These are phyloP conservation scores for Thalpophila matura DNA, from an alignment of 2,888 invertebrate species.

Conservation along the genomic window DNA sequence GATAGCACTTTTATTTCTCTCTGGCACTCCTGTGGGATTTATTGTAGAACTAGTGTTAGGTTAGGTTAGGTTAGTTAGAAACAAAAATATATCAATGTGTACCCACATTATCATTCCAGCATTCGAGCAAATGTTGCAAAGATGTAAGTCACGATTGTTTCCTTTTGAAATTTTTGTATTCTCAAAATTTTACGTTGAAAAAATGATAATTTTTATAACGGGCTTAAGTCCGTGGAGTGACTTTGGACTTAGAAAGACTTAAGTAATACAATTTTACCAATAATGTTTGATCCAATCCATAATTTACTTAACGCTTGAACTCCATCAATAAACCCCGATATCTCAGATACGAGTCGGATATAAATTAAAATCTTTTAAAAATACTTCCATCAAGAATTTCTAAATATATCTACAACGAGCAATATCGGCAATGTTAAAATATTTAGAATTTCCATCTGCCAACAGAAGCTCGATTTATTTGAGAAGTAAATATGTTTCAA, in stretches of 20 bases:
- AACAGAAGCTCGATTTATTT: constrained; percentile 35
- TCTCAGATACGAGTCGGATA: constrained; percentile 16
- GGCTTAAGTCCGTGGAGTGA: not conserved
- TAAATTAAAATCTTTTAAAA: constrained; percentile 47
- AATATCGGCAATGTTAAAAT: constrained; percentile 46
- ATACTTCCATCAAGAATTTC: constrained; percentile 39
- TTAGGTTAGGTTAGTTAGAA: too few species aligned
- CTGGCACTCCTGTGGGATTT: constrained; percentile 71
- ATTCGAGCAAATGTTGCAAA: constrained; percentile 34
- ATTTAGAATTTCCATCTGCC: constrained; percentile 36
- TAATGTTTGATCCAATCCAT: too few species aligned
- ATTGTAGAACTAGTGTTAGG: constrained; percentile 66
- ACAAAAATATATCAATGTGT: constrained; percentile 65
- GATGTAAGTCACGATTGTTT: constrained; percentile 1
- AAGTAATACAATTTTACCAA: too few species aligned
- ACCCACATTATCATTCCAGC: constrained; percentile 41
- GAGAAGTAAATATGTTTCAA: constrained; percentile 38
- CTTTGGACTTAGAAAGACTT: too few species aligned
- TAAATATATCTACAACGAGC: constrained; percentile 30
- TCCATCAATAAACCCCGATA: constrained; percentile 19
- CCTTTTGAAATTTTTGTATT: not conserved
- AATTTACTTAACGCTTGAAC: too few species aligned
- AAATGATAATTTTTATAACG: not conserved
- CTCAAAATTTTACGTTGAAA: not conserved
- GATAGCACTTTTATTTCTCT: constrained; percentile 80